Percentiles rank a stretch among this genome's conserved stretches.
Evolutionary conservation across 1,140 invertebrate species (phyloP).

Genomic region (Leptinotarsa defecta): DNA sequence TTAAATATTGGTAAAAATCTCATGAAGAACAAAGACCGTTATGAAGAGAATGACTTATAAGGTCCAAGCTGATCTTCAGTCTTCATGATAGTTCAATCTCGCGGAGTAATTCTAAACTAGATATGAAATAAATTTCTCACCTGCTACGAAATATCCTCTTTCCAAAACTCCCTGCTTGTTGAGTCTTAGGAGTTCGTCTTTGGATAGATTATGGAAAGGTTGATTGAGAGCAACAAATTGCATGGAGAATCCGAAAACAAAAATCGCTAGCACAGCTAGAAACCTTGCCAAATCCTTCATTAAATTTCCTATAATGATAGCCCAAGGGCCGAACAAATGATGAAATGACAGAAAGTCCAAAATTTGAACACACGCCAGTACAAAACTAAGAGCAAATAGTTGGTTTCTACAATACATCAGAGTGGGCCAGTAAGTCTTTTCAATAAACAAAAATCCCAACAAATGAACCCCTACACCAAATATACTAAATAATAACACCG

Average conservation of each 20-base stretch:
- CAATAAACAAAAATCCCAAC: constrained; percentile 73
- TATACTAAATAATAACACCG: constrained; percentile 90
- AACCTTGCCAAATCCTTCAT: constrained; percentile 94
- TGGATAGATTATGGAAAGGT: constrained; percentile 73
- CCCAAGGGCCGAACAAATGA: constrained; percentile 98
- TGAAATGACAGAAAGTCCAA: constrained; percentile 97
- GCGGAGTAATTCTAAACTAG: background rate
- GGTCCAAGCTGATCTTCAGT: no score
- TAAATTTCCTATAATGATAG: constrained; percentile 86
- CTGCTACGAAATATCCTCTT: constrained; percentile 70
- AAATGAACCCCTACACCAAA: constrained; percentile 91
- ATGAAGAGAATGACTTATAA: no score
- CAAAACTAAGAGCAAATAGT: constrained; percentile 90
- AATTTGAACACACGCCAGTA: constrained; percentile 95
- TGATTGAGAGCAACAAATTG: constrained; percentile 96
- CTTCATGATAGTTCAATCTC: background rate
- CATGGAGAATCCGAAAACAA: constrained; percentile 98
- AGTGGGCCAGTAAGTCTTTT: constrained; percentile 75
- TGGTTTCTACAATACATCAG: constrained; percentile 94
- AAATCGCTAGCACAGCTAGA: constrained; percentile 94
- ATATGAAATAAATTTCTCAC: constrained; percentile 61
- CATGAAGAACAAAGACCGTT: no score
- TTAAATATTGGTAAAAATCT: no score
- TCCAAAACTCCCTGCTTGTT: constrained; percentile 52
- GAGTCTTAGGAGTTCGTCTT: constrained; percentile 62